Evolutionary conservation across 2,888 invertebrate genomes (phyloP), one percentile per base, ranked within the genome.

Genomic region (Napeogenes sylphis): DNA sequence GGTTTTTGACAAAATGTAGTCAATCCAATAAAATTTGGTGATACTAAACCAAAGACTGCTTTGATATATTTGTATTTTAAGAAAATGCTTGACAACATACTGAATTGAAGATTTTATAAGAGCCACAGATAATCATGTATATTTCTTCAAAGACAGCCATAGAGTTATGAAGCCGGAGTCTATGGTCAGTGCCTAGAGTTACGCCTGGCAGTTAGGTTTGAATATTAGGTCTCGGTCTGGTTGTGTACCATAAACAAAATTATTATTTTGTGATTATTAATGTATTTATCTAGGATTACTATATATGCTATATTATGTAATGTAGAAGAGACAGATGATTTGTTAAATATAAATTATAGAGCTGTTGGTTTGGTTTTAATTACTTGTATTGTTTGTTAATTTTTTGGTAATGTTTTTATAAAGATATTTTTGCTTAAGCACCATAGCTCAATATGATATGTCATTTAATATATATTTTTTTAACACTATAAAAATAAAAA

Each of bases 221-320:
- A 63, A 51, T 69, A 68, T 59, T 66, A 64, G 69, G 65, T 57
- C 5, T 51, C 60, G 63, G 63, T 61, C 65, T 66, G 61, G 62
- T 58, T 60, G 51, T 64, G 70, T 71, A 66, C 67, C 70, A 69
- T 67, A 67, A 67, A 69, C 71, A 66, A 68, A 63, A 67, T 64
- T 33, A 12, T 46, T n/a, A 42, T 33, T 45, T 47, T 46, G 51
- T 59, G 47, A 21, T 57, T 38, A 14, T 57, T 42, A 21, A 10
- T 30, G 51, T 45, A 30, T 51, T 38, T 14, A 35, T 21, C 4
- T 12, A 6, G n/a, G n/a, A 54, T 54, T 38, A 5, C 5, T 42
- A 2, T 57, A 56, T 56, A 30, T 30, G 21, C 42, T 56, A 21
- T 56, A 32, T 33, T 33, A 13, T 45, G 45, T 38, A 56, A 45